Percentiles rank a stretch among this genome's conserved stretches.
phyloP scores from a whole-genome alignment of 2,797 vertebrate species.

The Notolabrus celidotus region DNA sequence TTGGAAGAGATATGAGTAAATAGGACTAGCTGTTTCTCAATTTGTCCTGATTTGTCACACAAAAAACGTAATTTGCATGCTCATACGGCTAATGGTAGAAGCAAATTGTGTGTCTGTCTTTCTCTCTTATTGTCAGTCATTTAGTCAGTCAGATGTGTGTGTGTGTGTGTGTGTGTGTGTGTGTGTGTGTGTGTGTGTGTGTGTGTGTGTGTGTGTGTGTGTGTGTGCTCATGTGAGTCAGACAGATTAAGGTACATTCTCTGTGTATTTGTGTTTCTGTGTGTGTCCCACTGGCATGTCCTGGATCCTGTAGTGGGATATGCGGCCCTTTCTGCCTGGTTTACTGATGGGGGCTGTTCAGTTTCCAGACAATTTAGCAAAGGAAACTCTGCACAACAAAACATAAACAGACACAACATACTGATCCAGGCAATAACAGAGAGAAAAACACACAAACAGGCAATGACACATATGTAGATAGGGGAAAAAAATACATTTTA shows the following conservation, averaged over 20 bases:
- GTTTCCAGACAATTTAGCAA: conserved; percentile 92
- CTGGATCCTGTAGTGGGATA: conserved; percentile 72
- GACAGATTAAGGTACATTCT: conserved; percentile 52
- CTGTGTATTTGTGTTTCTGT: conserved; percentile 25
- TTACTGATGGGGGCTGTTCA: conserved; percentile 89
- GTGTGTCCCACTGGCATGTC: conserved; percentile 80
- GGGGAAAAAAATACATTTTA: conserved; percentile 21
- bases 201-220: conserved; percentile 22
- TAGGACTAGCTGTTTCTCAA: background rate
- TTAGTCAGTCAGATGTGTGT: conserved; percentile 45
- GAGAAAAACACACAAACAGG: conserved; percentile 47
- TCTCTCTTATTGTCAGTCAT: conserved; percentile 59
- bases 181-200: conserved; percentile 8
- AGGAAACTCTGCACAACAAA: conserved; percentile 84
- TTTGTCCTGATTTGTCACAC: conserved; percentile 13
- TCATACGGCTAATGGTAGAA: conserved; percentile 13
- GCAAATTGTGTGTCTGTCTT: conserved; percentile 34
- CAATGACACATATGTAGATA: conserved; percentile 30
- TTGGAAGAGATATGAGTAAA: conserved; percentile 8
- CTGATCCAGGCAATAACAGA: conserved; percentile 70
- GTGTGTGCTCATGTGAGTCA: conserved; percentile 50
- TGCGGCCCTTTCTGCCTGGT: conserved; percentile 90
- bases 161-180: conserved; percentile 27
- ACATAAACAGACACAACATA: conserved; percentile 81
- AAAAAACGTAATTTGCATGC: conserved; percentile 16